Evolutionary conservation across 2,113 vertebrate genomes (phyloP).

Genomic region (Nothoprocta pentlandii): DNA sequence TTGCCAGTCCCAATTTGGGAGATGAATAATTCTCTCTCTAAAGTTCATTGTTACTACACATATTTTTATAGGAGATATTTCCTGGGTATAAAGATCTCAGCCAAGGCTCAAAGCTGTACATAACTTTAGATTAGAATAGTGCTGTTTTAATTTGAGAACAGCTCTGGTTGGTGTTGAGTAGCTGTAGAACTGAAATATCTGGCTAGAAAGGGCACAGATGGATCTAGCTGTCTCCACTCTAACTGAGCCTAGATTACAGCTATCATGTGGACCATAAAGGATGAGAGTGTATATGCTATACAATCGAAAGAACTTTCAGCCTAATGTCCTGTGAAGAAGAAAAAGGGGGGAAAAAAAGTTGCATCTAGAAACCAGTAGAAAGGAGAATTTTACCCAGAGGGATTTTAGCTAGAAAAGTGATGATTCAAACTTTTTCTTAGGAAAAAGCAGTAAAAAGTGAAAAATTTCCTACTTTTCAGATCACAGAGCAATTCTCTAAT

Average conservation of each 20-base stretch:
- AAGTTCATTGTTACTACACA: not conserved
- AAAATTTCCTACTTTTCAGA: not conserved
- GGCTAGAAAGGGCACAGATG: not conserved
- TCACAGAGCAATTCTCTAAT: not conserved
- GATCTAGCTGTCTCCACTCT: not conserved
- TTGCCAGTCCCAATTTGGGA: not conserved
- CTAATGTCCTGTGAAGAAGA: not conserved
- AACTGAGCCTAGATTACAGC: not conserved
- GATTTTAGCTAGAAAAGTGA: not conserved
- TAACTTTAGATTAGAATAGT: not conserved
- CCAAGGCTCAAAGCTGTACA: not conserved
- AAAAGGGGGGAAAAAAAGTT: not conserved
- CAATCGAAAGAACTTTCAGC: not conserved
- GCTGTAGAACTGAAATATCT: not conserved
- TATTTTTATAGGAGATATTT: not conserved
- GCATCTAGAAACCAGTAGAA: not conserved
- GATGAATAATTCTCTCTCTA: not conserved
- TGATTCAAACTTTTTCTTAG: rapidly evolving
- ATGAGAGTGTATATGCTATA: not conserved
- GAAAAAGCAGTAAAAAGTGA: not conserved
- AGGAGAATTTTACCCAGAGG: not conserved
- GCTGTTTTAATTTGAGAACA: not conserved
- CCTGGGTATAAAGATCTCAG: not conserved
- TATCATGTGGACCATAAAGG: not conserved
- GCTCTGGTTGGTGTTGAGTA: not conserved